Conservation (phyloP, 2,888 invertebrate genomes). For the Ophion ellenae region DNA sequence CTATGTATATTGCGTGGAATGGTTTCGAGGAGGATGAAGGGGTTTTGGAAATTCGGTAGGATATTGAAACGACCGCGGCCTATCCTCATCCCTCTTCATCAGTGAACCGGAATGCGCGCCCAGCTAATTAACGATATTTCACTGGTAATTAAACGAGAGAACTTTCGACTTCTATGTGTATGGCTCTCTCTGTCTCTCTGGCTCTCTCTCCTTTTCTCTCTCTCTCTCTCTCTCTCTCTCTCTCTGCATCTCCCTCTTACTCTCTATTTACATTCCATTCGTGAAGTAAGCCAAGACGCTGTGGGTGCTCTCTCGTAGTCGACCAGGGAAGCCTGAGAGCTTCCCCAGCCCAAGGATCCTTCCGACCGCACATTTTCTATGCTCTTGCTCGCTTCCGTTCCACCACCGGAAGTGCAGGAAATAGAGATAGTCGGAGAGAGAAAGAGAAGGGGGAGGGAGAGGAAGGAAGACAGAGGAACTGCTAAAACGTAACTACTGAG, state of each 20-base stretch:
- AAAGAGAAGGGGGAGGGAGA: slow-evolving; percentile 17
- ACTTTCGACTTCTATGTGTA: slow-evolving; percentile 69
- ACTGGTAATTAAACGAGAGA: slow-evolving; percentile 82
- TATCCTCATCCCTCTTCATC: slow-evolving; percentile 36
- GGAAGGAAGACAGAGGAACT: slow-evolving; percentile 35
- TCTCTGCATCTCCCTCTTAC: slow-evolving; percentile 23
- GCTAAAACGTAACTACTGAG: slow-evolving; percentile 66
- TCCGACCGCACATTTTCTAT: slow-evolving; percentile 79
- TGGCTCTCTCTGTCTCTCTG: slow-evolving; percentile 20
- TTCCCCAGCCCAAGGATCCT: slow-evolving; percentile 60
- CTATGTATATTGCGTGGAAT: slow-evolving; percentile 23
- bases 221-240: slow-evolving; percentile 23
- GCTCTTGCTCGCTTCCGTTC: slow-evolving; percentile 68
- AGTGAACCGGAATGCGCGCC: slow-evolving; percentile 63
- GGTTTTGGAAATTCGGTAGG: slow-evolving; percentile 57
- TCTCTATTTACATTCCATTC: slow-evolving; percentile 28
- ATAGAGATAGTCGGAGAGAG: slow-evolving; percentile 12
- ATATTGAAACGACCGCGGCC: slow-evolving; percentile 59
- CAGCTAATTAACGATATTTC: slow-evolving; percentile 83
- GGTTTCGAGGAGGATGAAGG: slow-evolving; percentile 31
- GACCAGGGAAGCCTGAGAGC: slow-evolving; percentile 29
- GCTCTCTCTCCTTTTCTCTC: slow-evolving; percentile 28
- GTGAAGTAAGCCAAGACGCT: slow-evolving; percentile 51
- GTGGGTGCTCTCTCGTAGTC: slow-evolving; percentile 53
- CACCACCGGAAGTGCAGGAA: slow-evolving; percentile 54